Evolutionary conservation across 2,888 invertebrate genomes (phyloP), one percentile per base, ranked within the genome.

Genomic region (Digitonthophagus gazella): DNA sequence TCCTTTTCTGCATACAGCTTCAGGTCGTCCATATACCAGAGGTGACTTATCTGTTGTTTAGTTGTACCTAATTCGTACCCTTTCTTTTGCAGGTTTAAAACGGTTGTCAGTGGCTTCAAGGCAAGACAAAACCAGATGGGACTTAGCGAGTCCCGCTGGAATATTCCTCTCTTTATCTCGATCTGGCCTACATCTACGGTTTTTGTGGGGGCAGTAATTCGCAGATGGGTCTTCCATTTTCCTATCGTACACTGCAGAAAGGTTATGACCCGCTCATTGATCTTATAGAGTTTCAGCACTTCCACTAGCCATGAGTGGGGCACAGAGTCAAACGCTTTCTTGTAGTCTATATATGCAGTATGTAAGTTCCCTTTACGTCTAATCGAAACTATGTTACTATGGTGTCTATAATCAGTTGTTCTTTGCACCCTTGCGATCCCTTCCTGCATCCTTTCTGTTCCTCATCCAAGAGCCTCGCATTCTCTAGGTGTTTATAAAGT

Each of bases 111-210:
- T 15, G 72, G 72, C 22, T 69, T 70, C 8, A 73, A 64, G 11
- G 70, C 67, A 3, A 73, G 28, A 22, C 72, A 73, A 15, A 72
- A 72, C 72, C 73, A 73, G 0, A 73, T 18, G 0, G 71, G 69
- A 63, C 72, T 73, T 15, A 73, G 20, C 1, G 71, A 63, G 15
- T 73, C 71, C 15, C 72, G 72, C 63, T 73, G 73, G 63, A 71
- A 73, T 57, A 73, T 72, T 5, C 72, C 70, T 64, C 72, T 64
- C 55, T 44, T 44, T 3, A 73, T 72, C n/a, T 58, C 22, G 1
- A 73, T 65, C 11, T 44, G 15, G 14, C 57, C 63, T 15, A 15
- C 63, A 16, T 54, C 1, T 20, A 61, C 61, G 1, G 16, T 28
- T 11, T 16, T 56, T 14, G 5, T 18, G 3, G 57, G 58, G 11